Evolutionary conservation across 2,113 vertebrate species (phyloP).

Genomic region (Pungitius pungitius): DNA sequence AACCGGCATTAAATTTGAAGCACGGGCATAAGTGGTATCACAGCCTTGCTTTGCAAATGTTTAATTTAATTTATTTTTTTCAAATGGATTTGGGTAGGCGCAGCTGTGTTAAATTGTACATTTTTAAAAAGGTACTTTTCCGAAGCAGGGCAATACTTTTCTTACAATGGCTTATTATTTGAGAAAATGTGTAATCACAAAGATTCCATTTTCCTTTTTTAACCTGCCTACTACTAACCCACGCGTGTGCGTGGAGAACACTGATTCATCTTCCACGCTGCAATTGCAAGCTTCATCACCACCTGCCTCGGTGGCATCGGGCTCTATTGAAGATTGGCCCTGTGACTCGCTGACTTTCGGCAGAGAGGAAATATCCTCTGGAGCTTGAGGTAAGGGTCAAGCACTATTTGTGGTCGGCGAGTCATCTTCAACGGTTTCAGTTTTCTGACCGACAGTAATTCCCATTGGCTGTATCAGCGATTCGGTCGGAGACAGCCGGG

Average conservation of each 20-base stretch:
- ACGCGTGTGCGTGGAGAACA: conserved; percentile 1
- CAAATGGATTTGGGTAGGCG: background rate
- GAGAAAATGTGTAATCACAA: background rate
- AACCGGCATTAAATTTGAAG: conserved; percentile 5
- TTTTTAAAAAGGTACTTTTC: background rate
- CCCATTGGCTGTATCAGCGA: conserved; percentile 64
- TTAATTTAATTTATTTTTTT: background rate
- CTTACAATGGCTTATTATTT: background rate
- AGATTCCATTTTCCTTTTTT: background rate
- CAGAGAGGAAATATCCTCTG: conserved; percentile 37
- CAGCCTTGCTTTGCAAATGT: background rate
- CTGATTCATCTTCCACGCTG: conserved; percentile 34
- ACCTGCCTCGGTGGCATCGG: conserved; percentile 41
- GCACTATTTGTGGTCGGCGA: conserved; percentile 56
- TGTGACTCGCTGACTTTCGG: conserved; percentile 44
- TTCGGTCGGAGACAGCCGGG: conserved; percentile 50
- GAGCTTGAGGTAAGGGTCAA: conserved; percentile 60
- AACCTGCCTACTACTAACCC: background rate
- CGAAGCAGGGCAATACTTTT: background rate
- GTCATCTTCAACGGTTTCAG: conserved; percentile 61
- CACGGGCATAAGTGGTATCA: background rate
- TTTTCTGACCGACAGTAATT: conserved; percentile 65
- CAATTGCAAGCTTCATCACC: conserved; percentile 36
- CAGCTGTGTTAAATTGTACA: background rate
- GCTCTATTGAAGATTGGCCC: conserved; percentile 38